Conservation (phyloP, 2,113 vertebrate species). For the Neogobius melanostomus region DNA sequence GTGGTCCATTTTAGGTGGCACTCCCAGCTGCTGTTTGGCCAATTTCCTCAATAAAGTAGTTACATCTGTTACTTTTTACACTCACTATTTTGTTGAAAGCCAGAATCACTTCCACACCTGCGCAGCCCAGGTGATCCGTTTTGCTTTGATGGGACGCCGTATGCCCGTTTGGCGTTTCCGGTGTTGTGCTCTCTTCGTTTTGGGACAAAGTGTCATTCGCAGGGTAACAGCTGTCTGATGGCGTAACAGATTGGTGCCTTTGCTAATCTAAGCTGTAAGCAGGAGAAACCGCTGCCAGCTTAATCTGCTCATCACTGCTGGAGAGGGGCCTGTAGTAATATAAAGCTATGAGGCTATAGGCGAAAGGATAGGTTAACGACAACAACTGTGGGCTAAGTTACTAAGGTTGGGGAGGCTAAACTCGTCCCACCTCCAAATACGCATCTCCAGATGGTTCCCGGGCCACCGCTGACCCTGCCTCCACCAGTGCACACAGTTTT, state of each 20-base stretch:
- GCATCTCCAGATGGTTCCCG: slow-evolving; percentile 59
- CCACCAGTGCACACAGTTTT: slow-evolving; percentile 21
- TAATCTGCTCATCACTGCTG: slow-evolving; percentile 73
- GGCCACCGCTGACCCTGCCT: slow-evolving; percentile 20
- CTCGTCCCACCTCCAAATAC: slow-evolving; percentile 36
- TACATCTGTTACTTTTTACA: background rate
- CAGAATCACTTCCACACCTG: background rate
- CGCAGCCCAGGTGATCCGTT: background rate
- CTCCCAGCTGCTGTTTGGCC: background rate
- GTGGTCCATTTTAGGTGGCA: background rate
- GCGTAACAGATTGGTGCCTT: slow-evolving; percentile 57
- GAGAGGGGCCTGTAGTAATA: slow-evolving; percentile 11
- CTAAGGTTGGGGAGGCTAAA: background rate
- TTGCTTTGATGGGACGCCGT: background rate
- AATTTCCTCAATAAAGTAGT: background rate
- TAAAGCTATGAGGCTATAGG: background rate
- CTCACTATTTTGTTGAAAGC: background rate
- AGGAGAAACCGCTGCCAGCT: slow-evolving; percentile 68
- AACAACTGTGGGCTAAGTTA: background rate
- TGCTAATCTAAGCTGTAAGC: slow-evolving; percentile 74
- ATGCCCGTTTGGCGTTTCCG: slow-evolving; percentile 18
- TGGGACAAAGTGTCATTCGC: slow-evolving; percentile 46
- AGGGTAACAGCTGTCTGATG: slow-evolving; percentile 63
- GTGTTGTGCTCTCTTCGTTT: slow-evolving; percentile 10
- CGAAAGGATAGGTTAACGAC: slow-evolving; percentile 13